Evolutionary conservation across 2,113 vertebrate genomes (phyloP), one percentile per base, ranked within the genome.

Genomic region (Chionis minor): DNA sequence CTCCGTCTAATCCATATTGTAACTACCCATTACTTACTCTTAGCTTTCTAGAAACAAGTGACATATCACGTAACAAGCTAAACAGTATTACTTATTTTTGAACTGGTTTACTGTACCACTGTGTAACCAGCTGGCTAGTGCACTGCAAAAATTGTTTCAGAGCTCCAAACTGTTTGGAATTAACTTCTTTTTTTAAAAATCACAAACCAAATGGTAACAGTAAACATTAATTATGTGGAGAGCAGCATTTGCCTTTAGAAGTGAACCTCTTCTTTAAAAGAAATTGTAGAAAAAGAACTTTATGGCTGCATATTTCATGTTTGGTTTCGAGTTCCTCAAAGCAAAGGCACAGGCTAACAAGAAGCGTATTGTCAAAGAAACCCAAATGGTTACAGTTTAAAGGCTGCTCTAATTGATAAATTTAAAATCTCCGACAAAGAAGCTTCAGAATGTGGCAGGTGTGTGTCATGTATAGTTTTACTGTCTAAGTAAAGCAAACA

Each of bases 401-500:
- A 92, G 87, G 73, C 89, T 74, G 54, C 75, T 89, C 73, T 59
- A 94, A 97, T 77, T 93, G 93, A 96, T 96, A 92, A 93, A 97
- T 96, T 92, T 96, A 66, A 96, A 90, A 63, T 85, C 91, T 95
- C 78, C 82, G 66, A 96, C 92, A 96, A 97, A 97, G 97, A 88
- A 87, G 88, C 94, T 95, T 95, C 95, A 98, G 94, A 98, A 97
- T 85, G 94, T 94, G 90, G 95, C 97, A 98, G 97, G 97, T 98
- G 97, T 96, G 93, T 92, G 96, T 93, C 91, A 28, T 95, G 88
- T 96, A 96, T 81, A 97, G 96, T 96, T 96, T 94, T 96, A 97
- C 80, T 97, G 96, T 90, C 95, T 97, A 97, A 98, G 97, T 96
- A 98, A 98, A 98, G 97, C 92, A 98, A 98, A 98, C 98, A 98